Percentiles rank a stretch among this genome's conserved stretches.
phyloP scores from a whole-genome alignment of 2,888 invertebrate species.

The Patella depressa region DNA sequence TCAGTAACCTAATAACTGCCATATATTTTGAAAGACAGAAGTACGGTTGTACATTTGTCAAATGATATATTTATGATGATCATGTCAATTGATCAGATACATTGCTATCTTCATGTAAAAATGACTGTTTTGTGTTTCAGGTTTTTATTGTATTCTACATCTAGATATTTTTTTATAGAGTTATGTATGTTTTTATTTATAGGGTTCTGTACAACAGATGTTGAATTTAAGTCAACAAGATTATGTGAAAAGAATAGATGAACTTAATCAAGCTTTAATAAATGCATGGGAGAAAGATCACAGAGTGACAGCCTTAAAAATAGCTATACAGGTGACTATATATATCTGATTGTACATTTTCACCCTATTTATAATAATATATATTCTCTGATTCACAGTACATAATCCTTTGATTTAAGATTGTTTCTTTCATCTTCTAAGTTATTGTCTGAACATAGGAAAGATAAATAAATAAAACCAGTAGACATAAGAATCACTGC shows the following conservation, averaged over 20 bases:
- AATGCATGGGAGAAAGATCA: slow-evolving; percentile 95
- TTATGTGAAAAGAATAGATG: slow-evolving; percentile 88
- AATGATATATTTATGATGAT: no score
- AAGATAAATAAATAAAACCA: not conserved
- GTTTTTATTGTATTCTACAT: no score
- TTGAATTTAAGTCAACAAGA: slow-evolving; percentile 93
- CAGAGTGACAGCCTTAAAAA: slow-evolving; percentile 90
- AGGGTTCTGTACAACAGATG: slow-evolving; percentile 81
- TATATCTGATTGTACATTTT: not conserved
- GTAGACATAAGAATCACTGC: not conserved
- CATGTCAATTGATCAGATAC: no score
- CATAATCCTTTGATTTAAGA: not conserved
- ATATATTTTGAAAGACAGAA: no score
- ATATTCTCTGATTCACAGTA: not conserved
- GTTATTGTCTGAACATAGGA: no score
- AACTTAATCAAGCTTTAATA: slow-evolving; percentile 90
- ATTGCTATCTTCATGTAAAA: no score
- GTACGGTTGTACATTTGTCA: no score
- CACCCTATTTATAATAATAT: not conserved
- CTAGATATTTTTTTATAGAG: no score
- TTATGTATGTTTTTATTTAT: not conserved
- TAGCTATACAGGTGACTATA: slow-evolving; percentile 83
- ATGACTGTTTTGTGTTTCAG: no score
- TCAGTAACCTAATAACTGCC: no score
- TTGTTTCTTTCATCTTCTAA: not conserved